Base-by-base conservation (phyloP, 2,797 vertebrate genomes). In the Pipistrellus pygmaeus region DNA sequence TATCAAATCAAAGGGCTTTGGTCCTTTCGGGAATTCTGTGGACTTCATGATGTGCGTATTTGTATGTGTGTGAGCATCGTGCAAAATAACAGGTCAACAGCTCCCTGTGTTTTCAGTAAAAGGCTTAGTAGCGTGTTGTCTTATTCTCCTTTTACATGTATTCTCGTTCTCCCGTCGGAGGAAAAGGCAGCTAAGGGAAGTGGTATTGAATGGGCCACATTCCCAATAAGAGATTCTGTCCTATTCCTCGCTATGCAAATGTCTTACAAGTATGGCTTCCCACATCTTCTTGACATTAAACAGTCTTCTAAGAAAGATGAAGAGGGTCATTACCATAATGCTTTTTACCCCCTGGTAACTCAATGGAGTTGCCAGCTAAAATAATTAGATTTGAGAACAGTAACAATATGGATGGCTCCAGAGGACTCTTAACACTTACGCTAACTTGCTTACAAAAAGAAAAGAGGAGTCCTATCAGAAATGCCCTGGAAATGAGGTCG, bases 1-100 rank as follows among this genome's bases (percentile, higher is more conserved):
- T 57, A 30, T 53, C 13, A 35, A 3, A 94, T 1, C n/a, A 77
- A 76, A 73, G 1, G 14, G 7, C 6, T 9, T 66, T 72, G 3
- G 0, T 20, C 3, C 2, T n/a, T 62, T 48, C 7, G 4, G 32
- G 69, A 93, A 32, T 75, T 35, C 14, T 51, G 7, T 66, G 30
- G 10, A 35, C 0, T 23, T 20, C 0, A 2, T 3, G 53, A 55
- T 23, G 53, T 1, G 2, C 17, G 3, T 32, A 7, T 38, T 23
- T 55, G 53, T 25, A 14, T 8, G 0, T 48, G 5, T 82, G 5
- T 78, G 38, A 62, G 32, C 60, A 75, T 20, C 13, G 12, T 18
- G 8, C 17, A 60, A n/a, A 51, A 81, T 55, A 21, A 23, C 0
- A 32, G 5, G 2, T n/a, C 7, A 38, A 53, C 57, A 27, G 57